phyloP scores from a whole-genome alignment of 2,888 invertebrate species.

The Cynaeus angustus region DNA sequence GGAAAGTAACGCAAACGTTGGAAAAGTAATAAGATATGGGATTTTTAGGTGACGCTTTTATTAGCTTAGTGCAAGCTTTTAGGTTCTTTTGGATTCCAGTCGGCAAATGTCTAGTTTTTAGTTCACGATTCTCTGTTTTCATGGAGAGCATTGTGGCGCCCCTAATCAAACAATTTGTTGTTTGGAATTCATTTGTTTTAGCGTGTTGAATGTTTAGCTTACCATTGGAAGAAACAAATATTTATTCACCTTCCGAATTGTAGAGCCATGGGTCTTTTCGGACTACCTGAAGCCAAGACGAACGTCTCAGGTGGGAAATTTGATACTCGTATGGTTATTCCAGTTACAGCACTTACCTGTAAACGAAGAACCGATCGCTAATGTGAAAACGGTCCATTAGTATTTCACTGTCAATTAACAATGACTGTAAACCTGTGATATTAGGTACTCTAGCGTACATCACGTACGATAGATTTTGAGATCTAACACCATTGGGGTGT shows the following conservation, averaged over 20 bases:
- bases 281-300: constrained; percentile 36
- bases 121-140: constrained; percentile 35
- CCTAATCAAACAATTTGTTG: constrained; percentile 59
- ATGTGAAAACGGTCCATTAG: constrained; percentile 28
- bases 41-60: constrained; percentile 37
- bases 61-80: constrained; percentile 32
- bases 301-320: constrained; percentile 29
- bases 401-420: constrained; percentile 30
- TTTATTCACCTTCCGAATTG: constrained; percentile 54
- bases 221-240: constrained; percentile 57
- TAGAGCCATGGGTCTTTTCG: constrained; percentile 19
- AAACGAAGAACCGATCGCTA: constrained; percentile 29
- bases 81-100: background rate
- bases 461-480: constrained; percentile 10
- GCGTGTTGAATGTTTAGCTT: constrained; percentile 54
- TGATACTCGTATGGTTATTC: constrained; percentile 16
- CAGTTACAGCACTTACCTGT: constrained; percentile 31
- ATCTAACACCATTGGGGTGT: constrained; percentile 30
- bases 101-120: constrained; percentile 27
- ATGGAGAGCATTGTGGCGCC: constrained; percentile 55
- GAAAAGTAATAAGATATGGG: constrained; percentile 35
- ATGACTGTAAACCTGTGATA: background rate
- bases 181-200: constrained; percentile 61
- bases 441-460: background rate
- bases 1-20: constrained; percentile 32